These are phyloP conservation scores for Metacarcinus magister DNA, from an alignment of 2,888 invertebrate genomes.

Conservation along the genomic window DNA sequence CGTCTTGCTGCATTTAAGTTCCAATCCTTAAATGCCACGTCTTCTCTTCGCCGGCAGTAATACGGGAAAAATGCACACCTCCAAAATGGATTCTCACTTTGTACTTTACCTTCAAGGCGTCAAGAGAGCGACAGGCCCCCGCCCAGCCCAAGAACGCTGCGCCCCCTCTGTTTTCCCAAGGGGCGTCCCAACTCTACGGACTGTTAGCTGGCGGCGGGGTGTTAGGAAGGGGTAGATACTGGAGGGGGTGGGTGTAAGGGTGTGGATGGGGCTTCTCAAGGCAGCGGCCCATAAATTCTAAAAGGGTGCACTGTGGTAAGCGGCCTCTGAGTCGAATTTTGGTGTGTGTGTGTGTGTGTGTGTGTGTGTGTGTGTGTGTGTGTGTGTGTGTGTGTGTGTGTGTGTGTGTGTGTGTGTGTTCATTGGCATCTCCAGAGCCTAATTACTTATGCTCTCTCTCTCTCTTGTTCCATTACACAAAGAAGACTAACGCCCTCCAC, in stretches of 20 bases:
- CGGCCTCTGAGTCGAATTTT: background rate
- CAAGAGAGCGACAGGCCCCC: background rate
- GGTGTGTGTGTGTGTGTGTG: conserved; percentile 44
- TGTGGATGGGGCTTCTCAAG: background rate
- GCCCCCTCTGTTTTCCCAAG: background rate
- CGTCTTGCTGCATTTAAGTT: conserved; percentile 1
- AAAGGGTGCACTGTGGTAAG: conserved; percentile 10
- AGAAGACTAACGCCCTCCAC: conserved; percentile 61
- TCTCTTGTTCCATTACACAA: conserved; percentile 70
- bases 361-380: conserved; percentile 14
- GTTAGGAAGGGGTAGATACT: background rate
- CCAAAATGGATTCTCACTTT: conserved; percentile 62
- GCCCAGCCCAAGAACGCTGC: background rate
- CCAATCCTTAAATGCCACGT: conserved; percentile 58
- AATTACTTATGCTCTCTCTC: conserved; percentile 72
- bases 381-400: conserved; percentile 37
- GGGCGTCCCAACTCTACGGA: background rate
- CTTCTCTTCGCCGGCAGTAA: background rate
- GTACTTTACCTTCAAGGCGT: background rate
- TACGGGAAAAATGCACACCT: background rate
- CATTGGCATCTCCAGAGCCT: conserved; percentile 59
- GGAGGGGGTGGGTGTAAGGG: background rate
- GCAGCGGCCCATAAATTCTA: conserved; percentile 1
- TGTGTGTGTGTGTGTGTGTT: conserved; percentile 51
- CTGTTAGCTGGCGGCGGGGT: conserved; percentile 31